Conservation (phyloP, 1,140 invertebrate genomes). For the Aphidius gifuensis region DNA sequence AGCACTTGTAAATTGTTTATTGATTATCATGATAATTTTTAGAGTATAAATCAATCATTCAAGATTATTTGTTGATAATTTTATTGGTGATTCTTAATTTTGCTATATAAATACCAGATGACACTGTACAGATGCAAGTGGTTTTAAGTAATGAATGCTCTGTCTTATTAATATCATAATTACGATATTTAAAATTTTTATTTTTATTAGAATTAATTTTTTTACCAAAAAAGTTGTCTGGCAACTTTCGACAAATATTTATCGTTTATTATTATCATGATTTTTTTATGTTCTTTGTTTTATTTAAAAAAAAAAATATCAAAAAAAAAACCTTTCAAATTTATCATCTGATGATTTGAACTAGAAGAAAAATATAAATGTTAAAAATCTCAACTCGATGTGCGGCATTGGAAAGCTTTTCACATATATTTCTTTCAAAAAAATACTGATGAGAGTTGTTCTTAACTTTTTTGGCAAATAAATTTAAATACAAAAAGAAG, state of each 20-base stretch:
- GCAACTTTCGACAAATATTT: not conserved
- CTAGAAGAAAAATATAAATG: not conserved
- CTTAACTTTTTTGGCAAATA: not conserved
- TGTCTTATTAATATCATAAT: slow-evolving; percentile 40
- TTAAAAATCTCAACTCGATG: not conserved
- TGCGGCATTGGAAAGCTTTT: slow-evolving; percentile 20
- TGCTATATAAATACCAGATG: too few species aligned
- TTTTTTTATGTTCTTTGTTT: too few species aligned
- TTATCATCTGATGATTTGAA: slow-evolving; percentile 4
- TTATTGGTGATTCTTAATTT: too few species aligned
- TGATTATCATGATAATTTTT: too few species aligned
- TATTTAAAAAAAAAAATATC: too few species aligned
- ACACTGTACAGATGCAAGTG: not conserved
- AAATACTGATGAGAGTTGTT: not conserved
- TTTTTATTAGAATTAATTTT: slow-evolving; percentile 18
- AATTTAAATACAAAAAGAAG: slow-evolving; percentile 8
- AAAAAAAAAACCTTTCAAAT: too few species aligned
- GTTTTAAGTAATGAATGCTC: slow-evolving; percentile 21
- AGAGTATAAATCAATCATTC: too few species aligned
- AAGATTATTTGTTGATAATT: too few species aligned
- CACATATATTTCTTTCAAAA: slow-evolving; percentile 1
- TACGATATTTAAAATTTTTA: slow-evolving; percentile 10
- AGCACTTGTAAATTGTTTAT: too few species aligned
- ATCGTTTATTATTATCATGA: too few species aligned
- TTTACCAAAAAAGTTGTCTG: slow-evolving; percentile 28